A percentile compares a stretch with the other conserved stretches of the same genome.
These are phyloP conservation scores for Peribatodes rhomboidaria DNA, from an alignment of 2,888 invertebrate genomes.

Conservation along the genomic window DNA sequence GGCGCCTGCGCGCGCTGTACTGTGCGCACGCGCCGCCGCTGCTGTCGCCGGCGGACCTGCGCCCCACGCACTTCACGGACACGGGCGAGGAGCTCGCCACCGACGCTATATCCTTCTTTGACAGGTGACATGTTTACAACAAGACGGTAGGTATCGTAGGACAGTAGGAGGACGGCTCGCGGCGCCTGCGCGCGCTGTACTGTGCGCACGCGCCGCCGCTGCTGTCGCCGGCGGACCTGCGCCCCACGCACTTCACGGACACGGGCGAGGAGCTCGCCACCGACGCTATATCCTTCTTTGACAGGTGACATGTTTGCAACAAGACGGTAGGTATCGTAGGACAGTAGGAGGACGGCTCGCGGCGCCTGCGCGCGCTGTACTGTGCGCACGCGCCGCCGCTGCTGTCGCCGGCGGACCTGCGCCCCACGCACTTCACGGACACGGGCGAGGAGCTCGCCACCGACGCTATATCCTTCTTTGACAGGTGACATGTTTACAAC, in stretches of 20 bases:
- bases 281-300: slow-evolving; percentile 97
- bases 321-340: too few relatives aligned
- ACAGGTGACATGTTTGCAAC: slow-evolving; percentile 77
- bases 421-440: slow-evolving; percentile 88
- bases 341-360: too few relatives aligned
- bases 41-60: slow-evolving; percentile 89
- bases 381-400: slow-evolving; percentile 93
- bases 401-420: slow-evolving; percentile 89
- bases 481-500: slow-evolving; percentile 77
- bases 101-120: slow-evolving; percentile 97
- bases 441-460: slow-evolving; percentile 96
- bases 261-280: slow-evolving; percentile 96
- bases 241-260: slow-evolving; percentile 88
- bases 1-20: slow-evolving; percentile 89
- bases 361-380: slow-evolving; percentile 92
- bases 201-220: slow-evolving; percentile 93
- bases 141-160: too few relatives aligned
- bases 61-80: slow-evolving; percentile 88
- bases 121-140: slow-evolving; percentile 77
- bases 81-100: slow-evolving; percentile 96
- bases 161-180: too few relatives aligned
- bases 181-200: slow-evolving; percentile 92
- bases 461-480: slow-evolving; percentile 97
- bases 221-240: slow-evolving; percentile 89
- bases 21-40: slow-evolving; percentile 93